Evolutionary conservation across 2,888 invertebrate genomes (phyloP).

Genomic region (Drosophila nr. perissopoda): DNA sequence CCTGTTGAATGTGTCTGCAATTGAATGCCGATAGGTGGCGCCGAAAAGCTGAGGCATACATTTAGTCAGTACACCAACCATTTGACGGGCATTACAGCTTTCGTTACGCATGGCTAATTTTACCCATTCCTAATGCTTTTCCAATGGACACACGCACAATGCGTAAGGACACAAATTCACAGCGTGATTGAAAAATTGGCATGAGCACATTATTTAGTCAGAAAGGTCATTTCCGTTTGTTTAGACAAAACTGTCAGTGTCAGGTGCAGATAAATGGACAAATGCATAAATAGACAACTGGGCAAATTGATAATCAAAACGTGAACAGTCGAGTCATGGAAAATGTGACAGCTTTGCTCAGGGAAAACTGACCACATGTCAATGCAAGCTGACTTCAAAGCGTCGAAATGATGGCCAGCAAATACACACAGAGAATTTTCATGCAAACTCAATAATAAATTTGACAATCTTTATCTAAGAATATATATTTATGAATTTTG

Average conservation of each 20-base stretch:
- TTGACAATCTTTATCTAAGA: neutral
- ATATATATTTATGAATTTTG: neutral
- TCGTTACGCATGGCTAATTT: neutral
- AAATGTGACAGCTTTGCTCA: slow-evolving; percentile 49
- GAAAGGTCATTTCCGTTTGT: slow-evolving; percentile 42
- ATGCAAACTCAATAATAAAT: neutral
- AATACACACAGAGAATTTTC: neutral
- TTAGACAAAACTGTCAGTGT: slow-evolving; percentile 41
- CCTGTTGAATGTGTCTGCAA: slow-evolving; percentile 20
- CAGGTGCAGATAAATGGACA: slow-evolving; percentile 29
- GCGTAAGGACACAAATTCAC: slow-evolving; percentile 45
- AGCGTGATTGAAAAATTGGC: slow-evolving; percentile 66
- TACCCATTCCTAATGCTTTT: neutral
- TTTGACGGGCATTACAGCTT: neutral
- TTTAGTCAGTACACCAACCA: slow-evolving; percentile 30
- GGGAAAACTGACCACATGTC: slow-evolving; percentile 74
- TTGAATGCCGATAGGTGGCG: slow-evolving; percentile 29
- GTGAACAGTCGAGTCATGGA: neutral
- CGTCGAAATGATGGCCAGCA: slow-evolving; percentile 58
- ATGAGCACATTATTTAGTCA: slow-evolving; percentile 29
- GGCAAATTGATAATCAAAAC: slow-evolving; percentile 40
- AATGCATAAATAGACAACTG: slow-evolving; percentile 16
- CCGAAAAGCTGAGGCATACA: neutral
- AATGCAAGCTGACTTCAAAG: slow-evolving; percentile 72
- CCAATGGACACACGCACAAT: slow-evolving; percentile 29